phyloP scores from a whole-genome alignment of 1,140 invertebrate genomes.

The Macrostomum lignano region DNA sequence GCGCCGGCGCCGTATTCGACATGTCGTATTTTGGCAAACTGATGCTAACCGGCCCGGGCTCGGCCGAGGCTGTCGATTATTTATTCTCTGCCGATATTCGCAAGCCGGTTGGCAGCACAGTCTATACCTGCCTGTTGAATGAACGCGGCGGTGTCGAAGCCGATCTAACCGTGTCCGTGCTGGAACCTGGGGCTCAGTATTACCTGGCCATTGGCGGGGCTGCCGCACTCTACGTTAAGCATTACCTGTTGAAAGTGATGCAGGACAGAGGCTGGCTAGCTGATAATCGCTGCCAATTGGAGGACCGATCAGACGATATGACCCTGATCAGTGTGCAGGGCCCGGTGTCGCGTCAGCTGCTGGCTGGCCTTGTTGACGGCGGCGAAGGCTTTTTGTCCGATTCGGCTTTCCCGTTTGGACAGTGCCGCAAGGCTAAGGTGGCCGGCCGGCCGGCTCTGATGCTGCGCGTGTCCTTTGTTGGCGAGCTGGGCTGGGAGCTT shows the following conservation, averaged over 20 bases:
- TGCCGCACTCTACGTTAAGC: conserved; percentile 41
- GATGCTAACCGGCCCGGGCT: conserved; percentile 48
- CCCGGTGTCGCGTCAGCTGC: no score
- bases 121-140: conserved; percentile 52
- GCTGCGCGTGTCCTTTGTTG: conserved; percentile 48
- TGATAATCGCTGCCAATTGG: conserved; percentile 41
- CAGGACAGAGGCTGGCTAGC: conserved; percentile 38
- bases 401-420: not conserved
- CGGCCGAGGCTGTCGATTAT: conserved; percentile 44
- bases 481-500: conserved; percentile 57
- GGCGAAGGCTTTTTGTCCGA: no score
- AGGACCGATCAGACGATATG: conserved; percentile 44
- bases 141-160: conserved; percentile 46
- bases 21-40: conserved; percentile 61
- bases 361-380: no score
- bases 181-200: conserved; percentile 37
- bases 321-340: conserved; percentile 58
- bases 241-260: conserved; percentile 40
- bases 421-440: conserved; percentile 12
- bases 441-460: conserved; percentile 31
- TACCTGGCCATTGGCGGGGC: conserved; percentile 52
- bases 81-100: conserved; percentile 46
- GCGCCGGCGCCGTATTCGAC: conserved; percentile 48
- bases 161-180: conserved; percentile 40
- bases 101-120: conserved; percentile 32